Conservation (phyloP, 1,140 invertebrate genomes). For the Lepidurus arcticus region DNA sequence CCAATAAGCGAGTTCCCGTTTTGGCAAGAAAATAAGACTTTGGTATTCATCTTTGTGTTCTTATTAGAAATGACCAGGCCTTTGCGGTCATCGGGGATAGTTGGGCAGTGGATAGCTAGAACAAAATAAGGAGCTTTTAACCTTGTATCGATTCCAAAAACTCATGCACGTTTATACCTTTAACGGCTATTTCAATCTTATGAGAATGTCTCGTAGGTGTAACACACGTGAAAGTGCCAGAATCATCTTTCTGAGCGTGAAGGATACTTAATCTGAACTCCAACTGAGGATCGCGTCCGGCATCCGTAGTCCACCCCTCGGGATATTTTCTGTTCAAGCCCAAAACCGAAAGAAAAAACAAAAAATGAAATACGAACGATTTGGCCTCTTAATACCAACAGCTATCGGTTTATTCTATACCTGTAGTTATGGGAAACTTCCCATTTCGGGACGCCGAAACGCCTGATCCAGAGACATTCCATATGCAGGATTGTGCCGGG, state of each 20-base stretch:
- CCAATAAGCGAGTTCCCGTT: constrained; percentile 76
- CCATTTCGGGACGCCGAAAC: constrained; percentile 78
- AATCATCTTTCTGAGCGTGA: constrained; percentile 69
- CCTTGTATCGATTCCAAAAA: neutral
- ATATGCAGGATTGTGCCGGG: constrained; percentile 76
- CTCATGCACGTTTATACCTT: constrained; percentile 49
- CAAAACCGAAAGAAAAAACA: neutral
- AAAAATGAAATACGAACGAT: neutral
- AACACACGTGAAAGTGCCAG: constrained; percentile 70
- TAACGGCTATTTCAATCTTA: constrained; percentile 68
- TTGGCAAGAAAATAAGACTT: constrained; percentile 67
- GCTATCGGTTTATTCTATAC: constrained; percentile 41
- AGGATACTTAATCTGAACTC: constrained; percentile 76
- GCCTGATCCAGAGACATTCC: constrained; percentile 77
- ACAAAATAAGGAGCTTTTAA: constrained; percentile 23
- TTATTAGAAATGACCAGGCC: constrained; percentile 63
- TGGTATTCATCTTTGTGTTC: constrained; percentile 65
- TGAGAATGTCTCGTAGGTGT: constrained; percentile 73
- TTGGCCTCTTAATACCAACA: constrained; percentile 7
- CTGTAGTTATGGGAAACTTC: constrained; percentile 62
- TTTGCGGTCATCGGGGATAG: constrained; percentile 55
- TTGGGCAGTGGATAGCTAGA: constrained; percentile 66
- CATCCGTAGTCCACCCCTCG: constrained; percentile 75
- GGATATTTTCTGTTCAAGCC: constrained; percentile 56
- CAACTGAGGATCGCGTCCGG: constrained; percentile 65